phyloP scores from a whole-genome alignment of 2,797 vertebrate genomes.

The Tenualosa ilisha region DNA sequence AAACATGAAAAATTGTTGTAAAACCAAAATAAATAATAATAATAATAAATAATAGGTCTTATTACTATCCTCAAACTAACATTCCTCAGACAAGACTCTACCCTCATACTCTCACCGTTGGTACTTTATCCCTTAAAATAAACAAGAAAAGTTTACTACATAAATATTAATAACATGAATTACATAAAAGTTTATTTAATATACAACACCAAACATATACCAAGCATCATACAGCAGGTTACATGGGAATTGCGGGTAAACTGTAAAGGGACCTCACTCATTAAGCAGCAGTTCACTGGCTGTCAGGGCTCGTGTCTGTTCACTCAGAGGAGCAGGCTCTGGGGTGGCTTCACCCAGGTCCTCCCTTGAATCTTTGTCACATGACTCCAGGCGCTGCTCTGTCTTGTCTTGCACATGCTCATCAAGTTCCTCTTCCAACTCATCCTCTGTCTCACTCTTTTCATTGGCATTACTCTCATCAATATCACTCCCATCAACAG shows the following conservation, averaged over 20 bases:
- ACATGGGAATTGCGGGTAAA: neutral
- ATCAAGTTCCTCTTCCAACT: constrained; percentile 29
- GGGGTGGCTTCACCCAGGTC: constrained; percentile 34
- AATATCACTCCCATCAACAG: neutral
- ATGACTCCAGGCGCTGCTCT: constrained; percentile 50
- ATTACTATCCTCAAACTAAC: too few relatives aligned
- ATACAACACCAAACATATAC: neutral
- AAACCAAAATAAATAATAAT: too few relatives aligned
- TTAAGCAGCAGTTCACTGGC: constrained; percentile 76
- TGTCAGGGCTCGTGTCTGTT: constrained; percentile 68
- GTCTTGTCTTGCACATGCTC: neutral
- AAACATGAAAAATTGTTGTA: neutral
- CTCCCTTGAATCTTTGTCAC: constrained; percentile 53
- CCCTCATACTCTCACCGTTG: too few relatives aligned
- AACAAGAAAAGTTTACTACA: too few relatives aligned
- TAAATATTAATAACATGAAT: too few relatives aligned
- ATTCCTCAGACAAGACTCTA: too few relatives aligned
- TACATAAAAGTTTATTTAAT: too few relatives aligned
- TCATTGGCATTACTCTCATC: neutral
- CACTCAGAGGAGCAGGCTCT: constrained; percentile 52
- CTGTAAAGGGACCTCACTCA: constrained; percentile 66
- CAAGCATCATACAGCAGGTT: neutral
- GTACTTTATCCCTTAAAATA: neutral
- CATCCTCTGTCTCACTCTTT: neutral
- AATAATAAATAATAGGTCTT: neutral